Base-by-base conservation (phyloP, 2,797 vertebrate species). In the Columba guinea region DNA sequence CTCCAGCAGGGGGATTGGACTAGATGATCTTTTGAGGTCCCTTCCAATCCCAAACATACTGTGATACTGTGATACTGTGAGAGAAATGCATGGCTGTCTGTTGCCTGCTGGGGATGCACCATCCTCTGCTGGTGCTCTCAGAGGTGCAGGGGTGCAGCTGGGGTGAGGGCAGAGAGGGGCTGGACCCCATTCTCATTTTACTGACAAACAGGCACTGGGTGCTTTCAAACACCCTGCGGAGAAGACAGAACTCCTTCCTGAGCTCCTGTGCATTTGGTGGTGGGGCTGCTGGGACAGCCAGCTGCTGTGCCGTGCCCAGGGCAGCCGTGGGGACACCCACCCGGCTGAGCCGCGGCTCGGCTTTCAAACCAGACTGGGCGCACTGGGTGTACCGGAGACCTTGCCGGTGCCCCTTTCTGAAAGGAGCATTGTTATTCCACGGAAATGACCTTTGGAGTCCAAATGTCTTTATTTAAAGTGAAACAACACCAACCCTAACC, bases 401-500 rank as follows among this genome's bases (percentile, higher is more conserved):
- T 74, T 94, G 91, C n/a, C 1, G 22, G 93, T 90, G 74, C 91
- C 90, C 87, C 77, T 91, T 95, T 94, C 70, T 94, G 88, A 96
- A 94, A 95, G 71, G n/a, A 84, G 80, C 86, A 92, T 96, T 96
- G 96, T 96, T 93, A 80, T 93, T 93, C 55, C 84, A 94, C 58
- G 86, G 96, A 97, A 97, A 96, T 94, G 93, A 94, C 94, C 81
- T 95, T 64, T 59, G 81, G 77, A 91, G 65, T 92, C 78, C 86
- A 80, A 94, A 87, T 20, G 80, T 84, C 85, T 89, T 87, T 82
- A 89, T 90, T 96, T 89, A 58, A 93, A 94, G 95, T 84, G 71
- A 96, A 95, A 92, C 73, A 85, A 92, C 95, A 93, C 84, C 89
- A 92, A 84, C 39, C 44, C 46, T 59, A 76, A 71, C 86, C 6